Conservation (phyloP, 35 echinoderm and acorn worm genomes). For the Hemicentrotus pulcherrimus region DNA sequence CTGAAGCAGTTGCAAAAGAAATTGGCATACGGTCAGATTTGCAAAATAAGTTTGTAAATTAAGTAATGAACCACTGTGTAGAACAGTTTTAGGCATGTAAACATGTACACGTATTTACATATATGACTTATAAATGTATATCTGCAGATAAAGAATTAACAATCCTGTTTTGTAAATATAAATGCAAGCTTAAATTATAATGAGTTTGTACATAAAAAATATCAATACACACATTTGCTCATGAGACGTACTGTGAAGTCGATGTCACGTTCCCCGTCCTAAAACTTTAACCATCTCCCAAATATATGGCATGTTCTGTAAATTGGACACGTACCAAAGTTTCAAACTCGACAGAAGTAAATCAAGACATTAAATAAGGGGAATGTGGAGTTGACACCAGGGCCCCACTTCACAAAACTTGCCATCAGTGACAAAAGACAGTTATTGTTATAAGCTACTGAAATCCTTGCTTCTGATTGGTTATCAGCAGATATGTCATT, state of each 20-base stretch:
- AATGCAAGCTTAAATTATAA: slow-evolving; percentile 6
- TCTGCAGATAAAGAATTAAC: not conserved
- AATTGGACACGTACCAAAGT: not conserved
- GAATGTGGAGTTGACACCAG: not conserved
- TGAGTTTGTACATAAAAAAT: slow-evolving; percentile 6
- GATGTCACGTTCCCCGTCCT: not conserved
- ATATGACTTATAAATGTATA: not conserved
- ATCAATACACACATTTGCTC: not conserved
- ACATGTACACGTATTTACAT: not conserved
- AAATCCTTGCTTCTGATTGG: no score
- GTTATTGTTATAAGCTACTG: no score
- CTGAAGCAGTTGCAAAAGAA: not conserved
- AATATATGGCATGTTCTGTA: not conserved
- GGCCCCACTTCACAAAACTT: no score
- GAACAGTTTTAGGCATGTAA: not conserved
- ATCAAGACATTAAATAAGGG: not conserved
- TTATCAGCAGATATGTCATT: no score
- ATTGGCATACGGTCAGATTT: not conserved
- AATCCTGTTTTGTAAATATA: not conserved
- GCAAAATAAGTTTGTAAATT: not conserved
- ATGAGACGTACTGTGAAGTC: not conserved
- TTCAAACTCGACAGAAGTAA: not conserved
- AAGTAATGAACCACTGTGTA: not conserved
- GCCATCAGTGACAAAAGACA: no score
- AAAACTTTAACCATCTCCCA: not conserved